These are phyloP conservation scores for Hippocampus zosterae DNA, from an alignment of 2,113 vertebrate species.

Conservation along the genomic window DNA sequence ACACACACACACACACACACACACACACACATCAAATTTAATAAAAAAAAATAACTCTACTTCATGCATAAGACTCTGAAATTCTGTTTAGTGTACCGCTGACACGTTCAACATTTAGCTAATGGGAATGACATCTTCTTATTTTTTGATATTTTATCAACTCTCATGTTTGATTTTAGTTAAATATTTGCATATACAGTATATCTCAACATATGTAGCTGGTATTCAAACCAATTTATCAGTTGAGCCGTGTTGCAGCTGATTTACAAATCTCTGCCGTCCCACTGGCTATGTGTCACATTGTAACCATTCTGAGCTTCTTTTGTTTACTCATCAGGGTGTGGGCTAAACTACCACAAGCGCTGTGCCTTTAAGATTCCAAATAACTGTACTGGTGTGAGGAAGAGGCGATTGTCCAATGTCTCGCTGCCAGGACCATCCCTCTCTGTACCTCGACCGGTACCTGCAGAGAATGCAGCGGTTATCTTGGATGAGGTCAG, in stretches of 20 bases:
- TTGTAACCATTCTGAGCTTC: neutral
- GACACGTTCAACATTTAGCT: neutral
- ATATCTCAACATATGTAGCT: slow-evolving; percentile 1
- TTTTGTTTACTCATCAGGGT: slow-evolving; percentile 70
- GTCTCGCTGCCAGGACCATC: slow-evolving; percentile 87
- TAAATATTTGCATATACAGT: no score
- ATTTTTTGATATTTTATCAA: neutral
- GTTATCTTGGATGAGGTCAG: slow-evolving; percentile 85
- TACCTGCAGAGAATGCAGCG: slow-evolving; percentile 76
- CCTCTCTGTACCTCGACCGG: slow-evolving; percentile 83
- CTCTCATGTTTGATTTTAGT: neutral
- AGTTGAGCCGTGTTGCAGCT: slow-evolving; percentile 43
- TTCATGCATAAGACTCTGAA: no score
- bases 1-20: neutral
- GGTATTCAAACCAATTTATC: neutral
- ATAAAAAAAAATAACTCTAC: slow-evolving; percentile 10
- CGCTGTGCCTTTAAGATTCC: slow-evolving; percentile 98
- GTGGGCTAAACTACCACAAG: slow-evolving; percentile 97
- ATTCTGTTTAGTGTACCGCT: neutral
- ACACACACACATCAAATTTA: slow-evolving; percentile 7
- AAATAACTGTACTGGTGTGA: slow-evolving; percentile 94
- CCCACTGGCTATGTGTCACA: neutral
- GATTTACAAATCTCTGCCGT: neutral
- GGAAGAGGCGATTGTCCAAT: slow-evolving; percentile 90
- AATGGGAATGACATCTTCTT: neutral